Evolutionary conservation across 2,113 vertebrate species (phyloP).

Genomic region (Acrocephalus arundinaceus): DNA sequence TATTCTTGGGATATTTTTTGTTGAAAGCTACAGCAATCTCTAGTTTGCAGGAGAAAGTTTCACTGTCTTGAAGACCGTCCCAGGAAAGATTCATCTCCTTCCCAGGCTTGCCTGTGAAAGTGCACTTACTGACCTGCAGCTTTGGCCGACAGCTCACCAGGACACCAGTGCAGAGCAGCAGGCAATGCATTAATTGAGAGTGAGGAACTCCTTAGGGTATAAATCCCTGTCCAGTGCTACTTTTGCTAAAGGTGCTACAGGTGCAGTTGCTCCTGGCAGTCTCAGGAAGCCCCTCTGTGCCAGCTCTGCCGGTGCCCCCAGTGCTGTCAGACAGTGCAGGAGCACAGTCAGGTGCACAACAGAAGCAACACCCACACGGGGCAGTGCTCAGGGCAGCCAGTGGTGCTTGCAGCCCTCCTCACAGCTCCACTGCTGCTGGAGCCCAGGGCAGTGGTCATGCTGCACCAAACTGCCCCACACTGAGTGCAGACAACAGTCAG

Average conservation of each 20-base stretch:
- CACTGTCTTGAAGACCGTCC: neutral
- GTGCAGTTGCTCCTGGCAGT: neutral
- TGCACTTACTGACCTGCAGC: neutral
- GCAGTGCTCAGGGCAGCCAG: neutral
- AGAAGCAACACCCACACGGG: neutral
- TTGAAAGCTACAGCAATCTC: neutral
- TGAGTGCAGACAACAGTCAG: neutral
- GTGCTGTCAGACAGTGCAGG: neutral
- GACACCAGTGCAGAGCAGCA: neutral
- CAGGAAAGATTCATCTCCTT: neutral
- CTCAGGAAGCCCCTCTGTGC: neutral
- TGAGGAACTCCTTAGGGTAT: neutral
- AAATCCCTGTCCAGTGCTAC: neutral
- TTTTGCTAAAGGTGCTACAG: neutral
- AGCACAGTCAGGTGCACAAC: neutral
- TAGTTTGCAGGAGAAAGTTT: neutral
- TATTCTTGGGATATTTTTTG: neutral
- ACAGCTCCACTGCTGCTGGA: neutral
- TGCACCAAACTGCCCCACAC: neutral
- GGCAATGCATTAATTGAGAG: neutral
- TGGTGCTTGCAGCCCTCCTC: neutral
- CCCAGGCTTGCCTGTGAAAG: neutral
- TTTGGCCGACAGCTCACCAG: neutral
- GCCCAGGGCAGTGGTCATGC: fast-evolving
- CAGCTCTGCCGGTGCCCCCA: neutral